Base-by-base conservation (phyloP, 2,888 invertebrate genomes). In the Fragum sueziense region DNA sequence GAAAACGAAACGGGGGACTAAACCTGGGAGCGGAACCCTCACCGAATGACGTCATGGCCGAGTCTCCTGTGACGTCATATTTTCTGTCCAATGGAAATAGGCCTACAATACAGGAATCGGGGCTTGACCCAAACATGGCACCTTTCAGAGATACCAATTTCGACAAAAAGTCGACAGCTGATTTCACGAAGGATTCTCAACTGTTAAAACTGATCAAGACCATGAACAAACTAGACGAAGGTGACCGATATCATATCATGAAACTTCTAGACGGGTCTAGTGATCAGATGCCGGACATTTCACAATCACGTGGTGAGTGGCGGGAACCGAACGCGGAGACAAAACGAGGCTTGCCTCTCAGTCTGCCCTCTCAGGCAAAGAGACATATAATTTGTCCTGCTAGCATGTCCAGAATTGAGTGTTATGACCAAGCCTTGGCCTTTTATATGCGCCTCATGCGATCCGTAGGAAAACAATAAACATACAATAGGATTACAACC, bases 361-460 rank as follows among this genome's bases (percentile, higher is more conserved):
- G 47, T 14, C 47, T 47, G 14, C 47, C 47, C 47, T 25, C n/a
- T 0, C 74, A 57, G 9, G 25, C 25, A 25, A 70, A 70, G 52
- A 68, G 78, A 14, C 80, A 80, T 27, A 71, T 84, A 22, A 76
- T 84, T 1, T 84, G 83, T 68, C 78, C 83, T 4, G 27, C 57
- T 2, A 70, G 73, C 11, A 77, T 78, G 76, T 57, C 80, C 22
- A 59, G 76, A n/a, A 22, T 76, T 6, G 68, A 76, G 3, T 84
- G 83, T 37, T 84, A 80, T 34, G 78, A 84, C 57, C 73, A 80
- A 34, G 83, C 80, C 2, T 47, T 84, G 7, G 78, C 80, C 20
- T 84, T 73, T 68, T 84, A 84, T 34, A 65, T 84, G 57, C 70
- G 72, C 4, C 31, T 84, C 17, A 51, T 84, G 52, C 54, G 78